Evolutionary conservation across 2,113 vertebrate genomes (phyloP).

Genomic region (Monopterus albus): DNA sequence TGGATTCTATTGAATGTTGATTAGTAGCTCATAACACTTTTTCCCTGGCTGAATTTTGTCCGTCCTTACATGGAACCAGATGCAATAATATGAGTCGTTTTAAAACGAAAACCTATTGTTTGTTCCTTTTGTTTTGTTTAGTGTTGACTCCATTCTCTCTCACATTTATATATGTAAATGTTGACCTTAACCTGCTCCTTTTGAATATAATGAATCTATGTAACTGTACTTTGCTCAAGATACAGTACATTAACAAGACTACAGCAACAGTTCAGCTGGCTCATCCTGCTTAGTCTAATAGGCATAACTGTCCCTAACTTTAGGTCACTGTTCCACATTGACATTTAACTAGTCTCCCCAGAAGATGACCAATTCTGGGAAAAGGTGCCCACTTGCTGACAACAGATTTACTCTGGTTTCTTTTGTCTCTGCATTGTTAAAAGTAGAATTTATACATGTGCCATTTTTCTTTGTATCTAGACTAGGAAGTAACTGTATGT

Average conservation of each 20-base stretch:
- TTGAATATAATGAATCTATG: constrained; percentile 39
- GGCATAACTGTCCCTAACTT: constrained; percentile 72
- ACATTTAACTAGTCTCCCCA: constrained; percentile 38
- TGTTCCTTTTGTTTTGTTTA: background rate
- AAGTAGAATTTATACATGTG: background rate
- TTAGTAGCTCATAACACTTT: constrained; percentile 11
- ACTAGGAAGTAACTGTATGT: too few relatives aligned
- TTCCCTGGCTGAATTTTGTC: background rate
- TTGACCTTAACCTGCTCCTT: constrained; percentile 28
- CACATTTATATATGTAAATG: background rate
- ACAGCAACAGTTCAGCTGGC: constrained; percentile 32
- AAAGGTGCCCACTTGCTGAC: constrained; percentile 25
- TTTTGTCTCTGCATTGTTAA: background rate
- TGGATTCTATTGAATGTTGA: constrained; percentile 45
- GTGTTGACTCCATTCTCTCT: background rate
- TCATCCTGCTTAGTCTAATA: constrained; percentile 40
- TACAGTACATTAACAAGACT: constrained; percentile 52
- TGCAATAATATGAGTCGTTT: background rate
- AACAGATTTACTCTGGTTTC: constrained; percentile 2
- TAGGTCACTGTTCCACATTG: constrained; percentile 54
- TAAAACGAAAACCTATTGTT: background rate
- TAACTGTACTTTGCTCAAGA: constrained; percentile 24
- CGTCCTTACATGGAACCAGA: background rate
- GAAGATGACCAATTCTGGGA: constrained; percentile 38
- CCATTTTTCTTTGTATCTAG: background rate